These are phyloP conservation scores for Linhomoeus sp. DNA, from an alignment of 2,888 invertebrate genomes.

Conservation along the genomic window DNA sequence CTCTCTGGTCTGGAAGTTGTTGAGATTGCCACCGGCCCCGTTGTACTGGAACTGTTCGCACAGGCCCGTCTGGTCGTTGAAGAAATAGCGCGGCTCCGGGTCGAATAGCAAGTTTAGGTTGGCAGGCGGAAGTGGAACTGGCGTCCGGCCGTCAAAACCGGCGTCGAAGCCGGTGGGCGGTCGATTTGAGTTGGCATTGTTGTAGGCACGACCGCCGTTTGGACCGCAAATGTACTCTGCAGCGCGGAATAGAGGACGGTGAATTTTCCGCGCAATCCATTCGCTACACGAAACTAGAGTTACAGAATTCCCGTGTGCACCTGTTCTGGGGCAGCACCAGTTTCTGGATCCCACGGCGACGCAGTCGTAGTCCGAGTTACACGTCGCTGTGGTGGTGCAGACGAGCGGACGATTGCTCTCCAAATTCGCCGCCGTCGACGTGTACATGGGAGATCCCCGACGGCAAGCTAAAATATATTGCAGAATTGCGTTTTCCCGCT, in stretches of 20 bases:
- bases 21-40: constrained; percentile 23
- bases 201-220: neutral
- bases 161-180: no score
- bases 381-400: neutral
- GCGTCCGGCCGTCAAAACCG: no score
- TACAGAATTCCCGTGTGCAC: no score
- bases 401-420: neutral
- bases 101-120: no score
- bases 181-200: neutral
- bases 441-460: constrained; percentile 22
- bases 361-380: constrained; percentile 1
- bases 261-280: no score
- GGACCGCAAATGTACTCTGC: neutral
- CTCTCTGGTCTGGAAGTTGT: constrained; percentile 15
- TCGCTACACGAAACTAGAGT: no score
- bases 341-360: neutral
- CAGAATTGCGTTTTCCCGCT: neutral
- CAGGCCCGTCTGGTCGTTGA: constrained; percentile 18
- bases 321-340: neutral
- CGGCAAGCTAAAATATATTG: constrained; percentile 17
- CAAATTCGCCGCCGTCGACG: constrained; percentile 10
- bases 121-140: no score
- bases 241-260: neutral
- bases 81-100: no score
- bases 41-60: constrained; percentile 16